phyloP scores from a whole-genome alignment of 2,113 vertebrate species.

The Acanthochromis polyacanthus region DNA sequence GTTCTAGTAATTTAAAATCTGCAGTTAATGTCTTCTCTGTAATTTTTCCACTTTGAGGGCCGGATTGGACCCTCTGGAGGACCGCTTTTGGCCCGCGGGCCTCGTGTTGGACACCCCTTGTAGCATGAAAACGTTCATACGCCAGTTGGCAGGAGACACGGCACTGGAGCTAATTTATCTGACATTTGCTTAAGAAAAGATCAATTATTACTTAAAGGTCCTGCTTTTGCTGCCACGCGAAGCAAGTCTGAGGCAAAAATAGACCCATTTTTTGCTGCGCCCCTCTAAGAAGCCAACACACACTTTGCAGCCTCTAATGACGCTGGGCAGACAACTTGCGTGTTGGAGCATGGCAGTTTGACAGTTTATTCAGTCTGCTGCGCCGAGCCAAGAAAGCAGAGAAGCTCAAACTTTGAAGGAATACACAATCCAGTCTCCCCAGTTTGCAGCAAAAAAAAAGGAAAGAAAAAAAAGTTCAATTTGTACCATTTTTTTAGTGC shows the following conservation, averaged over 20 bases:
- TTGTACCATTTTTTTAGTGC: not conserved
- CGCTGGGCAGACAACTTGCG: conserved; percentile 20
- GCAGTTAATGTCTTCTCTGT: too few relatives aligned
- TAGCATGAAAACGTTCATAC: not conserved
- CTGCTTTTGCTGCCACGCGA: not conserved
- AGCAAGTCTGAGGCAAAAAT: conserved; percentile 4
- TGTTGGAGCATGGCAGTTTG: conserved; percentile 15
- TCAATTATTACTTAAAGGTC: conserved; percentile 3
- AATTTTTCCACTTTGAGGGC: too few relatives aligned
- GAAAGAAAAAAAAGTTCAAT: conserved; percentile 1
- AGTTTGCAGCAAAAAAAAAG: conserved; percentile 14
- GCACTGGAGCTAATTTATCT: conserved; percentile 3
- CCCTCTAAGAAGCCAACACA: conserved; percentile 23
- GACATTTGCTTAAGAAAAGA: conserved; percentile 29
- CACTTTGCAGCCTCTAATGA: conserved; percentile 10
- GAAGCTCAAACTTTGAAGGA: conserved; percentile 31
- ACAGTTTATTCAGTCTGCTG: conserved; percentile 46
- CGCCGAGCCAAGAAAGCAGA: not conserved
- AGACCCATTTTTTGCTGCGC: not conserved
- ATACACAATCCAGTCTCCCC: conserved; percentile 1
- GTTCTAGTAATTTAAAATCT: too few relatives aligned
- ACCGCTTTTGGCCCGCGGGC: too few relatives aligned
- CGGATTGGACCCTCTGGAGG: too few relatives aligned
- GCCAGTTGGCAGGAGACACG: not conserved
- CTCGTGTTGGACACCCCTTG: too few relatives aligned